Evolutionary conservation across 2,113 vertebrate species (phyloP), one percentile per base, ranked within the genome.

Genomic region (Pseudorhombus dupliciocellatus): DNA sequence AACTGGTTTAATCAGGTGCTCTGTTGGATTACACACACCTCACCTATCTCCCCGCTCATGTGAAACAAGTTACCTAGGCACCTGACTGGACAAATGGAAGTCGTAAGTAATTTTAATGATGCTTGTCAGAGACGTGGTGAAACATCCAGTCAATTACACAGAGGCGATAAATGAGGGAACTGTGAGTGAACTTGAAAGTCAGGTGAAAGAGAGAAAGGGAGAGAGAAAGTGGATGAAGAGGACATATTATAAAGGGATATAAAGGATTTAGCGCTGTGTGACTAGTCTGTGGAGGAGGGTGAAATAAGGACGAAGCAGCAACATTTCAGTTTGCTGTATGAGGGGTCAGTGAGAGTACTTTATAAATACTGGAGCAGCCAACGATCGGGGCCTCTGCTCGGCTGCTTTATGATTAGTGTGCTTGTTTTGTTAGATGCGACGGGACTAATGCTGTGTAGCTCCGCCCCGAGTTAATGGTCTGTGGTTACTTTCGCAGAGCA

Each of bases 1-100:
- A 84, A 82, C 55, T 70, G 40, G 73, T 86, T 84, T 66, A 84
- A 88, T 89, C 69, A 82, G 77, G 68, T 52, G 56, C 80, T 80
- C 68, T 56, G 76, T 44, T 80, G 74, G 77, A 73, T 62, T 58
- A 55, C 48, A 31, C 59, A 56, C 50, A 58, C 30, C n/a, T n/a
- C n/a, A n/a, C n/a, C n/a, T 18, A n/a, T 70, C 22, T 52, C 44
- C 12, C 20, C 68, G 44, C 48, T 67, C 54, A 61, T 59, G 66
- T 57, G 22, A 71, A 72, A 83, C 53, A n/a, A 44, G 59, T 65
- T 58, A 30, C n/a, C 25, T 69, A 81, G 25, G 24, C 15, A n/a
- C 56, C 73, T 72, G 46, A 82, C 55, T 64, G 66, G 34, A 62
- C 24, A n/a, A 71, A 77, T 84, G 60, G 68, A 75, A 52, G 50